A percentile compares a stretch with the other conserved stretches of the same genome.
These are phyloP conservation scores for Drosophila obscura DNA, from an alignment of 1,140 invertebrate genomes.

Conservation along the genomic window DNA sequence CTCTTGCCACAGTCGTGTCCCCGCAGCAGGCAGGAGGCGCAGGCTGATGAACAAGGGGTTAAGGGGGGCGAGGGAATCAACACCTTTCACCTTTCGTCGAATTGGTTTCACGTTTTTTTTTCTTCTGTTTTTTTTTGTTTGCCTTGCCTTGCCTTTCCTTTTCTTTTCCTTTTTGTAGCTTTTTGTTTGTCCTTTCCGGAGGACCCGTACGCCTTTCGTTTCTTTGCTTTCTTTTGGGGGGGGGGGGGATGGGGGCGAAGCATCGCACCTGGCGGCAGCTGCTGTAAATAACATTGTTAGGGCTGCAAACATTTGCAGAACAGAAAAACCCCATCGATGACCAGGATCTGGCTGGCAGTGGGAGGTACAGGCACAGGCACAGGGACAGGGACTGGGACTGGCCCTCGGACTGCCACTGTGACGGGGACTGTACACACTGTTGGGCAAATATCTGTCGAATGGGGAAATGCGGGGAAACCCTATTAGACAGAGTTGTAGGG, in stretches of 20 bases:
- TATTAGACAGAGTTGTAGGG: no score
- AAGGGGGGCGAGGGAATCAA: constrained; percentile 33
- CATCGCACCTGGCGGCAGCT: constrained; percentile 33
- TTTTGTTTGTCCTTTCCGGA: neutral
- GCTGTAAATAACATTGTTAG: constrained; percentile 65
- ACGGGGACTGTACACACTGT: no score
- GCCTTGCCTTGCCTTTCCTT: constrained; percentile 21
- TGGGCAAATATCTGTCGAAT: no score
- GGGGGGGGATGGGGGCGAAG: no score
- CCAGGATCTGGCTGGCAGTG: neutral
- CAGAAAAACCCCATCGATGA: constrained; percentile 14
- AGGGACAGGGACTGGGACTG: no score
- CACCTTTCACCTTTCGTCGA: constrained; percentile 70
- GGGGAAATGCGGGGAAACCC: no score
- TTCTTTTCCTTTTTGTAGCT: neutral
- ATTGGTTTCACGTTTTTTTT: constrained; percentile 30
- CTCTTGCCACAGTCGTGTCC: constrained; percentile 39
- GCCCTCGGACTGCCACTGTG: no score
- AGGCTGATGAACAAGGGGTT: neutral
- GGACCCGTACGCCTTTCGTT: neutral
- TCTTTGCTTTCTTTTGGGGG: constrained; percentile 33
- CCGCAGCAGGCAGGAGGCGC: neutral
- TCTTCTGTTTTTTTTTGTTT: neutral
- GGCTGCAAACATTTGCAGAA: constrained; percentile 29
- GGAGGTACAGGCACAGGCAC: no score